Base-by-base conservation (phyloP, 2,797 vertebrate genomes). In the Enoplosus armatus region DNA sequence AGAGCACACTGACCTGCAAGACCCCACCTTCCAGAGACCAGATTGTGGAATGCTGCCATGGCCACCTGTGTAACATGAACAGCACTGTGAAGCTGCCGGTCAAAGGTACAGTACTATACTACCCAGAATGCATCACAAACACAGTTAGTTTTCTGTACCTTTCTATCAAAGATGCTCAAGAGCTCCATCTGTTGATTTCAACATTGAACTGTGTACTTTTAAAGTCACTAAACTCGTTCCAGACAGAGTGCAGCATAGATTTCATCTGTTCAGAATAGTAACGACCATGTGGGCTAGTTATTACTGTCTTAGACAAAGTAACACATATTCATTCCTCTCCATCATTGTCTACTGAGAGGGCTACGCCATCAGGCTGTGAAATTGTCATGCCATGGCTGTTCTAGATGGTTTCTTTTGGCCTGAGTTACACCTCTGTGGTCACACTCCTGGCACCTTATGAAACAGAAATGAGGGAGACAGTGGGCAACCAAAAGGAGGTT, bases 21-120 rank as follows among this genome's bases (percentile, higher is more conserved):
- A 99, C 98, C 0, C 97, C 98, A 0, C 97, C 97, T 0, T 98
- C 98, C n/a, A 95, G 96, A 5, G 97, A 97, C 93, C 97, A 98
- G 89, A 96, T 96, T 0, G 97, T 99, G 15, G 97, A 98, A 85
- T 99, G 98, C 93, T 99, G 98, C 93, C 96, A 97, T 5, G 97
- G 97, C 0, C 94, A 98, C 90, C 95, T 99, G 90, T 99, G 98
- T 82, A 99, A 99, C 93, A 92, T 97, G 93, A 99, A 99, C 90
- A 96, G 96, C 94, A 98, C 97, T 0, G 95, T 96, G 79, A 77
- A 85, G 81, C 92, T 96, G 51, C 95, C 95, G 12, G 82, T 94
- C 72, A 90, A 90, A 95, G 95, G 95, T 96, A 94, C 33, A 37
- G 24, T 35, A 24, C 73, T 35, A 1, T 15, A 7, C 53, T 48